These are phyloP conservation scores for Parapsyche elsis DNA, from an alignment of 1,140 invertebrate genomes.

Conservation along the genomic window DNA sequence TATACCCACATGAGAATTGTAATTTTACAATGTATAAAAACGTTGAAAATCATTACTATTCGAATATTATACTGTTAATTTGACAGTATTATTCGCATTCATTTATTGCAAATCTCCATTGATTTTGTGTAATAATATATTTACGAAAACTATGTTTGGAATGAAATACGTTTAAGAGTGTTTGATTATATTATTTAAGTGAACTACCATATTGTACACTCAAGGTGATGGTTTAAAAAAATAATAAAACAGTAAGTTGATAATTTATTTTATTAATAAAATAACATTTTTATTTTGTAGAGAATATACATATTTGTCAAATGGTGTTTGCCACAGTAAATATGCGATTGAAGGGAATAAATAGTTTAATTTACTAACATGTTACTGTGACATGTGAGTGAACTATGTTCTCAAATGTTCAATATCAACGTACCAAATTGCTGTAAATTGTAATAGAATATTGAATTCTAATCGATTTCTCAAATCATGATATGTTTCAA, in stretches of 20 bases:
- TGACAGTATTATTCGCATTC: no score
- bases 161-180: no score
- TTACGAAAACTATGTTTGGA: no score
- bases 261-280: constrained; percentile 46
- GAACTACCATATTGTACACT: constrained; percentile 55
- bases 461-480: constrained; percentile 3
- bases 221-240: constrained; percentile 51
- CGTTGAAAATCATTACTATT: no score
- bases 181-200: constrained; percentile 21
- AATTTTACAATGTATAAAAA: no score
- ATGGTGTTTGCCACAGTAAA: no score
- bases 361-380: constrained; percentile 36
- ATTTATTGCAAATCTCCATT: no score
- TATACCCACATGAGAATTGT: no score
- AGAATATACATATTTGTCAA: constrained; percentile 23
- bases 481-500: not conserved
- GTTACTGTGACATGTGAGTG: not conserved
- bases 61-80: no score
- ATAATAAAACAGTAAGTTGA: constrained; percentile 50
- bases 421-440: not conserved
- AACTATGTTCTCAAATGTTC: constrained; percentile 18
- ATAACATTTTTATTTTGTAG: constrained; percentile 43
- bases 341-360: constrained; percentile 41
- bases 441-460: no score
- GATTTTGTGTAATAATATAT: no score